These are phyloP conservation scores for Brenthis daphne DNA, from an alignment of 2,888 invertebrate genomes.

Conservation along the genomic window DNA sequence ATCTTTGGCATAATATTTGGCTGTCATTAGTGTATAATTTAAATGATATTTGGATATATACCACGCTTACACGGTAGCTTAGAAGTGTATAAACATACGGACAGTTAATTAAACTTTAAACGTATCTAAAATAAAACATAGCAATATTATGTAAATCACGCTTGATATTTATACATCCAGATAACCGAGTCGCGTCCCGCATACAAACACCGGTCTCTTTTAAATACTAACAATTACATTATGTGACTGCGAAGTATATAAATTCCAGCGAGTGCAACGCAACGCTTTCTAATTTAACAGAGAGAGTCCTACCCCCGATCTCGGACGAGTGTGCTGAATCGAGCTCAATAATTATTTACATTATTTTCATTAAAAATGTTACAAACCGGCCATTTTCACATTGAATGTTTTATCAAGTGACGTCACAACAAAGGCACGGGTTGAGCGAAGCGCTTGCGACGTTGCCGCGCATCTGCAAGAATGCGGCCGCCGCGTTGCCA, in stretches of 20 bases:
- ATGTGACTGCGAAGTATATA: constrained; percentile 11
- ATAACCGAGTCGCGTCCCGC: constrained; percentile 24
- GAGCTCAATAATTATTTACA: not conserved
- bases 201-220: constrained; percentile 24
- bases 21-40: too few species aligned
- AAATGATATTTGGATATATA: too few species aligned
- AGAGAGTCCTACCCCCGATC: constrained; percentile 12
- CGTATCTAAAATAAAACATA: not conserved
- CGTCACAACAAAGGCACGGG: constrained; percentile 68
- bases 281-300: constrained; percentile 22
- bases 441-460: constrained; percentile 59
- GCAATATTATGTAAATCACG: constrained; percentile 25
- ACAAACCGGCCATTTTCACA: constrained; percentile 53
- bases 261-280: constrained; percentile 14
- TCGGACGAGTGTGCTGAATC: not conserved
- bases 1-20: too few species aligned
- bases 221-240: constrained; percentile 14
- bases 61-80: too few species aligned
- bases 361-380: not conserved
- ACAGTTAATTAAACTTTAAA: constrained; percentile 1
- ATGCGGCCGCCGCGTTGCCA: constrained; percentile 76
- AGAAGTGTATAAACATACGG: too few species aligned
- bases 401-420: constrained; percentile 62
- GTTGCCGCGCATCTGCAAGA: constrained; percentile 69
- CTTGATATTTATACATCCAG: constrained; percentile 26